Evolutionary conservation across 2,113 vertebrate genomes (phyloP), one percentile per base, ranked within the genome.

Genomic region (Centropus unirufus): DNA sequence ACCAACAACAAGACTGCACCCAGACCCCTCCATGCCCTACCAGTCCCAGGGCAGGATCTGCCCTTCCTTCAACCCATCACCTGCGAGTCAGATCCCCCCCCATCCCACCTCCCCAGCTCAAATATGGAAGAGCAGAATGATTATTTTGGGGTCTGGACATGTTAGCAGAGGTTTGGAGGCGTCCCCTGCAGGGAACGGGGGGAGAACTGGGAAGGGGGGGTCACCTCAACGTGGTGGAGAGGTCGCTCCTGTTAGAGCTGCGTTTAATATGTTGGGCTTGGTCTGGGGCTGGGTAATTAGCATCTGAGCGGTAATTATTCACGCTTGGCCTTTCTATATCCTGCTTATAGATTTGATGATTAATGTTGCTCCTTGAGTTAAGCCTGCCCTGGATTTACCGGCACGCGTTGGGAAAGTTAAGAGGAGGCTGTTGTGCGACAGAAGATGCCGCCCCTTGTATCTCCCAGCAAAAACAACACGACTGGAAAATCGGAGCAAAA

Each of bases 241-340:
- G 68, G 68, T 59, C 2, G 0, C 52, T 63, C 57, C 77, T 1
- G 0, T 58, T 70, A 55, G 32, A 0, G 0, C 14, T 1, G 19
- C 42, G n/a, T 49, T 91, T 75, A 63, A 81, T n/a, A 12, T 16
- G 23, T 57, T 69, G 24, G 70, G 74, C 30, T 95, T 91, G 93
- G 87, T 69, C 77, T 72, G 72, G 58, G 75, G 49, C 52, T 61
- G 70, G 49, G 54, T 92, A 96, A 95, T 97, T 93, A 93, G 94
- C 89, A 87, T 77, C 70, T 39, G 54, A 92, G 81, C 32, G 1
- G 40, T 92, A 92, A 95, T 95, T 91, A 95, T 89, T 91, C 94
- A 91, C 91, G 89, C 64, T 90, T 93, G 89, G 89, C 87, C 87
- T 92, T 91, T 89, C 81, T 87, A 34, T 75, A 76, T 29, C 91